Evolutionary conservation across 1,140 invertebrate species (phyloP).

Genomic region (Pinna nobilis): DNA sequence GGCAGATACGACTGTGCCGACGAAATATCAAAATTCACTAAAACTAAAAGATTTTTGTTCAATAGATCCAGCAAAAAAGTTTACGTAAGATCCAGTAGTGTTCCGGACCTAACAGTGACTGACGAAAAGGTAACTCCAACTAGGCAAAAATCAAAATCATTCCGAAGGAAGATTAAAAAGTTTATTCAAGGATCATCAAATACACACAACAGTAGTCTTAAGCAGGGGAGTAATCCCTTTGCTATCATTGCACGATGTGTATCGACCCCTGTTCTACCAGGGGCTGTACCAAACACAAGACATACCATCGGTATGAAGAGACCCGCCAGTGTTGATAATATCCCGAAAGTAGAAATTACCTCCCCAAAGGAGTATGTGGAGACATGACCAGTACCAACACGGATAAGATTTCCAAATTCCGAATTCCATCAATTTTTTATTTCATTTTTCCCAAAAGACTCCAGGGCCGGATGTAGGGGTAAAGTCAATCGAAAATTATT

Average conservation of each 20-base stretch:
- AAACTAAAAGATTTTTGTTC: slow-evolving; percentile 63
- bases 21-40: slow-evolving; percentile 83
- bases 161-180: slow-evolving; percentile 60
- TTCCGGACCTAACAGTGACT: slow-evolving; percentile 45
- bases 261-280: slow-evolving; percentile 63
- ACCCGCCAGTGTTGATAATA: slow-evolving; percentile 57
- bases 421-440: too few relatives aligned
- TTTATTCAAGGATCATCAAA: slow-evolving; percentile 50
- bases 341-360: slow-evolving; percentile 64
- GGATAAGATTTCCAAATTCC: too few relatives aligned
- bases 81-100: slow-evolving; percentile 49
- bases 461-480: background rate
- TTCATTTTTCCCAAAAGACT: too few relatives aligned
- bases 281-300: slow-evolving; percentile 44
- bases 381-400: too few relatives aligned
- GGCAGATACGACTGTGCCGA: slow-evolving; percentile 85
- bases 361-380: slow-evolving; percentile 20
- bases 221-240: slow-evolving; percentile 52
- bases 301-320: slow-evolving; percentile 37
- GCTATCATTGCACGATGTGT: slow-evolving; percentile 66
- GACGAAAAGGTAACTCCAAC: slow-evolving; percentile 27
- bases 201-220: slow-evolving; percentile 19
- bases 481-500: background rate
- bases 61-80: slow-evolving; percentile 50
- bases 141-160: slow-evolving; percentile 54